Evolutionary conservation across 2,113 vertebrate species (phyloP).

Genomic region (Felis chaus): DNA sequence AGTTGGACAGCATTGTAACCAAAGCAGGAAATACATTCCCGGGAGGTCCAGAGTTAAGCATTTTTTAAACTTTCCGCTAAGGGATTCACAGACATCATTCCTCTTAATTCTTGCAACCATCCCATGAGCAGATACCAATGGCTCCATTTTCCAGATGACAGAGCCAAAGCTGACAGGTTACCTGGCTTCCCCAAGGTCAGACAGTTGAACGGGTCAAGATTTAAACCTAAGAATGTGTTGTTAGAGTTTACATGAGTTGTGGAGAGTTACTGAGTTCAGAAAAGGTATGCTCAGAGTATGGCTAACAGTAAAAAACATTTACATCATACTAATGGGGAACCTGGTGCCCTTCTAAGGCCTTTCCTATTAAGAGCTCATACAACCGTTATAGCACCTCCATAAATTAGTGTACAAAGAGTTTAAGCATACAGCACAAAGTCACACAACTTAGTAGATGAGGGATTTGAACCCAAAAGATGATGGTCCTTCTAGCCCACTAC

Average conservation of each 20-base stretch:
- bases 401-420: not conserved
- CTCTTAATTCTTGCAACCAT: not conserved
- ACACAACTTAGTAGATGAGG: not conserved
- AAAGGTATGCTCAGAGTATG: not conserved
- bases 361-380: not conserved
- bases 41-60: not conserved
- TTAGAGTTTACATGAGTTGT: not conserved
- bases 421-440: not conserved
- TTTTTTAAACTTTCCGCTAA: not conserved
- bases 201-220: not conserved
- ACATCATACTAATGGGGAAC: not conserved
- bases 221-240: not conserved
- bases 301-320: not conserved
- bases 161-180: not conserved
- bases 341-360: not conserved
- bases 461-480: not conserved
- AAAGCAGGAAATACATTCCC: not conserved
- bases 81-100: not conserved
- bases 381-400: not conserved
- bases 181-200: not conserved
- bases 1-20: not conserved
- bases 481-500: fast-evolving
- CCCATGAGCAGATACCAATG: not conserved
- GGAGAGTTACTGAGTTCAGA: not conserved
- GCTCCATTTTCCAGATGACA: not conserved